Conservation (phyloP, 2,797 vertebrate genomes). For the Anas bahamensis region DNA sequence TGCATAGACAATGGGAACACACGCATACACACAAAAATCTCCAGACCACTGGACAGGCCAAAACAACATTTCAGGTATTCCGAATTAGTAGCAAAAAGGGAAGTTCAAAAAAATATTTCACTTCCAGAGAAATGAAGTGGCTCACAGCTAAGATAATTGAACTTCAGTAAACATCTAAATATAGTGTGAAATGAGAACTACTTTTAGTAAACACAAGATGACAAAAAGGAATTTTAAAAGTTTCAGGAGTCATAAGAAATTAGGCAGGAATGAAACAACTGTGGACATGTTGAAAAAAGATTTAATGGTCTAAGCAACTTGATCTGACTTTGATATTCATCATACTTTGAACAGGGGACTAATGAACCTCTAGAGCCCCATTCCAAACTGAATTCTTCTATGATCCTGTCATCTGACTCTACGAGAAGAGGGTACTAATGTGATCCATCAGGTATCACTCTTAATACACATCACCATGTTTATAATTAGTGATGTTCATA, state of each 20-base stretch:
- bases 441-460: not conserved
- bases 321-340: not conserved
- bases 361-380: not conserved
- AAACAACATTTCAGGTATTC: not conserved
- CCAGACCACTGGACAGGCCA: not conserved
- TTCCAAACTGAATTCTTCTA: not conserved
- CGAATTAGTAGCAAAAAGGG: not conserved
- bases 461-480: not conserved
- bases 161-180: not conserved
- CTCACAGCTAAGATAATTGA: not conserved
- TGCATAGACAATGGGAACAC: not conserved
- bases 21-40: not conserved
- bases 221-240: not conserved
- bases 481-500: constrained; percentile 25
- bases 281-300: not conserved
- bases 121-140: not conserved
- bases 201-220: not conserved
- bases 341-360: not conserved
- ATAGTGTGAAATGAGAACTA: not conserved
- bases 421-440: not conserved
- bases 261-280: not conserved
- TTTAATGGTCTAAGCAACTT: not conserved
- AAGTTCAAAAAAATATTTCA: not conserved
- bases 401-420: not conserved
- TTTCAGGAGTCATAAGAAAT: not conserved